These are phyloP conservation scores for Caenorhabditis briggsae DNA, from an alignment of 1,140 invertebrate genomes.

Conservation along the genomic window DNA sequence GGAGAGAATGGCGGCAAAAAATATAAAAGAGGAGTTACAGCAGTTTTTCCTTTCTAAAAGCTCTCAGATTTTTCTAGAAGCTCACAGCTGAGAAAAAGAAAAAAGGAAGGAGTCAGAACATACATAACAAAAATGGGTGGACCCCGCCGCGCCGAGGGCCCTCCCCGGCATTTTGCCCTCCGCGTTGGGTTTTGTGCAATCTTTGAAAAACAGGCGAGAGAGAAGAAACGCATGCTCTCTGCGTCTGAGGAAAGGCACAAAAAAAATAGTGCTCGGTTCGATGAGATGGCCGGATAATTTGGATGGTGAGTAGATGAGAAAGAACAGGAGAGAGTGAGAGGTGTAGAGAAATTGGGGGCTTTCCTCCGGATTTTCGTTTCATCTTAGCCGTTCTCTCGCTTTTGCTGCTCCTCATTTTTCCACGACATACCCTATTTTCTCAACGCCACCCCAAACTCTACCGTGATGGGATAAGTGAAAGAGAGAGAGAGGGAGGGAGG, in stretches of 20 bases:
- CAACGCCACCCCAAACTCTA: slow-evolving; percentile 10
- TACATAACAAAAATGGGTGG: slow-evolving; percentile 21
- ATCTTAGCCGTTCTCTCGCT: slow-evolving; percentile 23
- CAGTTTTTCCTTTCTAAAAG: not conserved
- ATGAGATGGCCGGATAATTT: slow-evolving; percentile 46
- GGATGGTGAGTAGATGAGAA: not conserved
- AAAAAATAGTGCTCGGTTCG: not conserved
- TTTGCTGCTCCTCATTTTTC: not conserved
- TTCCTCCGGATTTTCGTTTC: slow-evolving; percentile 30
- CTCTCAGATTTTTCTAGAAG: not conserved
- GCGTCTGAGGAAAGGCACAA: not conserved
- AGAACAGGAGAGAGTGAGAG: not conserved
- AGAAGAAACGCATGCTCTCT: not conserved
- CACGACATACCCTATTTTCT: slow-evolving; percentile 34
- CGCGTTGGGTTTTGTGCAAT: slow-evolving; percentile 27
- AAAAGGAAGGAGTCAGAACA: not conserved
- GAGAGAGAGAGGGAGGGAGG: not conserved
- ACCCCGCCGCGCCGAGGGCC: not conserved
- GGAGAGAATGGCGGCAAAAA: not conserved
- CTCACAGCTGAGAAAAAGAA: not conserved
- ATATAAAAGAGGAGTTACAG: not conserved
- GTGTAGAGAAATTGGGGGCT: not conserved
- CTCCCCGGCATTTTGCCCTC: slow-evolving; percentile 1
- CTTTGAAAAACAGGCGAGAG: slow-evolving; percentile 50
- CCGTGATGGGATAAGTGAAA: not conserved